Evolutionary conservation across 1,140 invertebrate genomes (phyloP), one percentile per base, ranked within the genome.

Genomic region (Heliothis subflexa): DNA sequence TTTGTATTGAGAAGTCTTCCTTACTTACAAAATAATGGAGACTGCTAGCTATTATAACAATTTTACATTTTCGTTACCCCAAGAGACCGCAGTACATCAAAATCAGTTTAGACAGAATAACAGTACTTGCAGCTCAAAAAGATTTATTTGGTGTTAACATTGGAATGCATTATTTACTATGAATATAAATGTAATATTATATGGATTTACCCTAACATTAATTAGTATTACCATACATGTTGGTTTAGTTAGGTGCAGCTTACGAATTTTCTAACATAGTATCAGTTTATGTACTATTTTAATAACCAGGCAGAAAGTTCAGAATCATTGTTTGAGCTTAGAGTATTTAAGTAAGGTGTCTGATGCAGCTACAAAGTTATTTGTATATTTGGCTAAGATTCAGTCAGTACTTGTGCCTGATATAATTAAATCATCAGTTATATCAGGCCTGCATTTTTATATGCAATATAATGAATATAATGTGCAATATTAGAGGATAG

Each of bases 81-180:
- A 3, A 18, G 71, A 61, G 14, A 71, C 14, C 54, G 54, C 68
- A 28, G 55, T 57, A 57, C 52, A 72, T 64, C 40, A 64, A n/a
- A 64, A 18, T 18, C 25, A 72, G 28, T 28, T 72, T 40, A 72
- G 50, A 71, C 50, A 40, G 64, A 71, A 52, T 54, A 49, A 71
- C 11, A 73, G 40, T 73, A 59, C 33, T 73, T 47, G 16, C n/a
- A 25, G 14, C 14, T 47, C 45, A 5, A 59, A 18, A 49, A 57
- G 16, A 18, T 16, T 73, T 61, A 55, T 45, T 59, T 73, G 71
- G 71, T 73, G 71, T 73, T 73, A 18, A 59, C 55, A 49, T 45
- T 72, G 28, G 33, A 73, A 73, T 61, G 33, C 16, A 45, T 57
- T 57, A 73, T 33, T 57, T 73, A 59, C 70, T 73, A 73, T 61